Evolutionary conservation across 2,113 vertebrate genomes (phyloP).

Genomic region (Jacana jacana): DNA sequence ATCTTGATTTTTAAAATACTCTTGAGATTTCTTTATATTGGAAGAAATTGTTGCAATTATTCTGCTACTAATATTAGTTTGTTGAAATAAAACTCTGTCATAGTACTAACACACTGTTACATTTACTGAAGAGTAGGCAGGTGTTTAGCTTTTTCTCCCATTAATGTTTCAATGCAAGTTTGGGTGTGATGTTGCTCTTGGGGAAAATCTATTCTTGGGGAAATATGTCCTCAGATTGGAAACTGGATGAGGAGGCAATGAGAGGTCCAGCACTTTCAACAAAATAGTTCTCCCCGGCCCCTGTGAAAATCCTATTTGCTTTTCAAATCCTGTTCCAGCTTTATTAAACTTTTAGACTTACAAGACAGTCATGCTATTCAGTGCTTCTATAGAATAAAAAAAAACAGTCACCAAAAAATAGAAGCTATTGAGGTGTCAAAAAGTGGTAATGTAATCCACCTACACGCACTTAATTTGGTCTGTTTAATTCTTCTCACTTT

Average conservation of each 20-base stretch:
- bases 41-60: not conserved
- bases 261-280: not conserved
- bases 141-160: not conserved
- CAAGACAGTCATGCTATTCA: not conserved
- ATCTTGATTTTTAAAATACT: not conserved
- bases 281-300: not conserved
- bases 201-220: not conserved
- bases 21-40: not conserved
- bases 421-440: conserved; percentile 10
- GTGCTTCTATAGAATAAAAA: not conserved
- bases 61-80: not conserved
- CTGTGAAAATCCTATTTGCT: not conserved
- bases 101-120: not conserved
- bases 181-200: not conserved
- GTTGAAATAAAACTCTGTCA: not conserved
- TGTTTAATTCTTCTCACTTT: not conserved
- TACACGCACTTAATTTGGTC: not conserved
- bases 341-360: not conserved
- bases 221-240: not conserved
- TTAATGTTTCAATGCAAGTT: not conserved
- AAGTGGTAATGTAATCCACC: conserved; percentile 46
- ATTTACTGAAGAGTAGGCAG: not conserved
- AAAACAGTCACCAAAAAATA: not conserved
- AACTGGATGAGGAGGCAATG: not conserved
- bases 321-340: not conserved